Base-by-base conservation (phyloP, 2,888 invertebrate genomes). In the Leptinotarsa juncta region DNA sequence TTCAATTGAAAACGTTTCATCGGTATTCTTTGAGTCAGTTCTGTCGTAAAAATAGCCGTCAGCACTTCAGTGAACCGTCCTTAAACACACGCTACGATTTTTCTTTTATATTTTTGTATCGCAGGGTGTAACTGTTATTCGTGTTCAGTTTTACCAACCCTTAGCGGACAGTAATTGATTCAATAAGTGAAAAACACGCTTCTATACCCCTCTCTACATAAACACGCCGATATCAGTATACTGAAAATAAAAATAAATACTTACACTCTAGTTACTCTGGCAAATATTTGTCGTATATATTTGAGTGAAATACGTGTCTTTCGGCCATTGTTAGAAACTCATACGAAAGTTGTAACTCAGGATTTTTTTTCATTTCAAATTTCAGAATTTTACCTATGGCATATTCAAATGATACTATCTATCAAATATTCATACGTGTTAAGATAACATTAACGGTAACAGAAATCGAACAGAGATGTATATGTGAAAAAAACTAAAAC, bases 101-200 rank as follows among this genome's bases (percentile, higher is more conserved):
- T 82, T 82, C 70, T 74, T 77, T 71, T 55, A 77, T 82, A 81
- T 82, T 82, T 81, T 79, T 53, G 23, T 70, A 74, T 75, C 76
- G 72, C 77, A 76, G 76, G 77, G 78, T 79, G 79, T 78, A 80
- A 80, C 80, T 81, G 79, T 79, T 42, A 75, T 78, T 73, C 73
- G 79, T 80, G 82, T 83, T 84, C 84, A 83, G 83, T 86, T 85
- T 86, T 87, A 84, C 86, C 86, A 85, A 85, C 87, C 87, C 86
- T 87, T 86, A 84, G 86, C 85, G 87, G 86, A 84, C 84, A 85
- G 84, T 87, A 87, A 87, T 87, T 87, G 87, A 87, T 87, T 87
- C 87, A 87, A 87, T 87, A 87, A 87, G 86, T 81, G 85, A 84
- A 85, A 87, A 87, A 87, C 87, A 87, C 87, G 87, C 83, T 81